Evolutionary conservation across 2,113 vertebrate species (phyloP), one percentile per base, ranked within the genome.

Genomic region (Spea multiplicata): DNA sequence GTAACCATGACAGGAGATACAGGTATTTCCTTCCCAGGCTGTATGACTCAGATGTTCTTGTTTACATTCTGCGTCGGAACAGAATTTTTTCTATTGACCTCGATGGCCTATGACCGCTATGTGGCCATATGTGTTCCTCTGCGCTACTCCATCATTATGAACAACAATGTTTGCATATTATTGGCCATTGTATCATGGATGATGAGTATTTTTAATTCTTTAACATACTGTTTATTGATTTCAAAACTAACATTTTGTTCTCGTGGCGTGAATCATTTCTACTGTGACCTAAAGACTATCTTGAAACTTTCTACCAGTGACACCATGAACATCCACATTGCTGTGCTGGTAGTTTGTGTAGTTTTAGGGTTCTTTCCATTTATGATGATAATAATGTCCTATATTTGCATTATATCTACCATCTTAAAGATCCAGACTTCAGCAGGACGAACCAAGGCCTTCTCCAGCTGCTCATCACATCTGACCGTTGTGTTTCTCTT

Each of bases 391-490:
- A 4, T 80, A 0, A 4, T 68, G 12, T 86, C 88, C 72, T 89
- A 88, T 0, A 0, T 66, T 45, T 81, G 72, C 66, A 85, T 88
- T 1, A 68, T 73, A 3, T 47, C 46, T 0, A 8, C 85, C 0
- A 53, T 88, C 53, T 7, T 86, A 64, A 72, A 17, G 65, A 80
- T 83, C 8, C 76, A 2, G 0, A 84, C 83, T 0, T 12, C 74
- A 0, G 2, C 73, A 0, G 81, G 83, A 6, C 74, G 61, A 44
- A 14, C 0, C 10, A 82, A 74, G 13, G 68, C 86, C 17, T 84
- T 86, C 69, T 88, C 80, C 10, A 87, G 86, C 66, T 90, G 88
- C 8, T 85, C 80, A 17, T 85, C 84, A 0, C 88, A 87, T 44
- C 73, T 88, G 14, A 62, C 80, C 0, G 80, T 85, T 71, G 86